Evolutionary conservation across 2,888 invertebrate species (phyloP).

Genomic region (Campoplex nolae): DNA sequence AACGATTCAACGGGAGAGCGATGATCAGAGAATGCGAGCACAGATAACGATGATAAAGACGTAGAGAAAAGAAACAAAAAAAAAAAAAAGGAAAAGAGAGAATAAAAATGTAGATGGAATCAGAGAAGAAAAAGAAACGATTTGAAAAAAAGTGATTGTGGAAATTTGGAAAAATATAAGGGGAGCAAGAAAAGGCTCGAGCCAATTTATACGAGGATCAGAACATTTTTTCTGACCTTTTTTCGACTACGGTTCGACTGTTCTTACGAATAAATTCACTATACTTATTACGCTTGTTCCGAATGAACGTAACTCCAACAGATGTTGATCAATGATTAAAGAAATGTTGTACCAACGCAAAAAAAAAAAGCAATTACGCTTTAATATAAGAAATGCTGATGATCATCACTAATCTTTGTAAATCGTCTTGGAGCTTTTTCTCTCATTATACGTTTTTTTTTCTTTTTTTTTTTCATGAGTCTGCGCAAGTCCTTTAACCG

Average conservation of each 20-base stretch:
- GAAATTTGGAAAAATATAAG: conserved; percentile 7
- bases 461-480: conserved; percentile 38
- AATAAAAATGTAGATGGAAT: conserved; percentile 16
- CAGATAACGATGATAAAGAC: conserved; percentile 23
- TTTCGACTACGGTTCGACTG: not conserved
- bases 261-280: not conserved
- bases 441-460: conserved; percentile 27
- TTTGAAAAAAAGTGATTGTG: conserved; percentile 22
- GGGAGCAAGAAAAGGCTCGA: not conserved
- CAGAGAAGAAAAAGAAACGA: conserved; percentile 35
- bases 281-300: not conserved
- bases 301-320: not conserved
- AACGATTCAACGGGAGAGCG: not conserved
- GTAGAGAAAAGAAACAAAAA: conserved; percentile 41
- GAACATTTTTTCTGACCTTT: not conserved
- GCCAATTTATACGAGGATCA: not conserved
- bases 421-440: conserved; percentile 45
- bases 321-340: conserved; percentile 6
- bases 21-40: conserved; percentile 49
- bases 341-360: not conserved
- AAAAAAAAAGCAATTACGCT: not conserved
- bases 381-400: too few relatives aligned
- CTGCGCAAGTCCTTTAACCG: conserved; percentile 37
- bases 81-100: not conserved
- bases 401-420: conserved; percentile 12